Evolutionary conservation across 92 coral and sea anemone species (phyloP), one percentile per base, ranked within the genome.

Genomic region (Paramuricea clavata): DNA sequence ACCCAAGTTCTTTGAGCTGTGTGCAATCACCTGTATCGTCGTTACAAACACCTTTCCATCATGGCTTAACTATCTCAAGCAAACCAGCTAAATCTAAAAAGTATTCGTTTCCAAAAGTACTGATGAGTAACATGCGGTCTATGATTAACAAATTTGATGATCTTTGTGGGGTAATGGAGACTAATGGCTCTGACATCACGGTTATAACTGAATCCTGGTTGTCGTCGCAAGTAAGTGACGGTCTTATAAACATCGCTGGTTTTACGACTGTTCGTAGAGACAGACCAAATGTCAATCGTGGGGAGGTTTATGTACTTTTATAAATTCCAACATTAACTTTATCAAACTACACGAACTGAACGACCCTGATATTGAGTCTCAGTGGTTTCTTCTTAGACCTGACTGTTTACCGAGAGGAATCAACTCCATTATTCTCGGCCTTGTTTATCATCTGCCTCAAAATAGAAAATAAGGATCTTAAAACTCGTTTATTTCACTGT

Each of bases 141-240:
- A 82, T 82, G 86, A 75, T 67, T 6, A 82, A 82, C 35, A 82
- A 82, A 82, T 16, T 82, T 2, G 86, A 82, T 26, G 86, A 82
- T 4, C 54, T 82, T 33, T 21, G n/a, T 39, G 78, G 31, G 5
- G 12, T 75, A 6, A 30, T 72, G 21, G 34, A 12, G 11, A 10
- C 23, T 26, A 85, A 85, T 35, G 19, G 12, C 23, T 78, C 23
- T 44, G 69, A 78, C 44, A 78, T 78, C 12, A 70, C 70, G 9
- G 69, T 78, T 9, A 78, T 78, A 9, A 74, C 89, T 21, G 89
- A 86, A 52, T 76, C 89, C 6, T 86, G 89, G 89, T 67, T 86
- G 17, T 59, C 83, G 11, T 61, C 84, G 9, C 12, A 47, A 21
- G 47, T 81, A 6, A 30, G 75, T 3, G 61, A 81, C 28, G 34